These are phyloP conservation scores for Lepidotrigona ventralis DNA, from an alignment of 1,140 invertebrate species.

Conservation along the genomic window DNA sequence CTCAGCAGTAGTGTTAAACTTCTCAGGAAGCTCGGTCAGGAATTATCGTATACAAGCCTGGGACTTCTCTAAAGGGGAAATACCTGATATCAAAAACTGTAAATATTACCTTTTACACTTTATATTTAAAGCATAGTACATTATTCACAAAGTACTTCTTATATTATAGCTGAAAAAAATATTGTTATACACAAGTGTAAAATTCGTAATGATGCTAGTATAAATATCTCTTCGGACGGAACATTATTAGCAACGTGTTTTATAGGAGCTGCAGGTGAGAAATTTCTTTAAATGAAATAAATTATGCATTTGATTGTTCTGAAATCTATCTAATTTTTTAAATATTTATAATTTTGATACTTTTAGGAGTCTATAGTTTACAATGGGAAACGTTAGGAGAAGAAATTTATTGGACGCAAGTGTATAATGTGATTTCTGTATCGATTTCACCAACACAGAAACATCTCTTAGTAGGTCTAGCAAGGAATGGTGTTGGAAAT, in stretches of 20 bases:
- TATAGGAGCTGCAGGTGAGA: conserved; percentile 84
- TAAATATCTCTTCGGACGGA: conserved; percentile 91
- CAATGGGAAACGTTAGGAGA: conserved; percentile 87
- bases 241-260: conserved; percentile 86
- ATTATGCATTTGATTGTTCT: background rate
- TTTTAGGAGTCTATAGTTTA: conserved; percentile 88
- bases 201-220: conserved; percentile 93
- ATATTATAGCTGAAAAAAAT: conserved; percentile 85
- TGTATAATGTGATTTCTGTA: conserved; percentile 90
- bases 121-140: conserved; percentile 11
- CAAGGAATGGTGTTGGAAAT: conserved; percentile 81
- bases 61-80: conserved; percentile 87
- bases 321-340: too few relatives aligned
- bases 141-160: conserved; percentile 3
- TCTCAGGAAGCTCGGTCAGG: conserved; percentile 61
- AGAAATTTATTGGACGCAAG: conserved; percentile 87
- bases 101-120: conserved; percentile 66
- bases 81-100: conserved; percentile 89
- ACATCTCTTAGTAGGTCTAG: conserved; percentile 89
- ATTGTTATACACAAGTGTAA: conserved; percentile 90
- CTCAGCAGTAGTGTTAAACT: conserved; percentile 62
- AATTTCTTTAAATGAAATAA: background rate
- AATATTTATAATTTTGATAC: background rate
- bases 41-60: conserved; percentile 90
- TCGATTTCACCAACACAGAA: conserved; percentile 89